A percentile compares a stretch with the other conserved stretches of the same genome.
Conservation (phyloP, 2,888 invertebrate genomes). For the Pollenia labialis region DNA sequence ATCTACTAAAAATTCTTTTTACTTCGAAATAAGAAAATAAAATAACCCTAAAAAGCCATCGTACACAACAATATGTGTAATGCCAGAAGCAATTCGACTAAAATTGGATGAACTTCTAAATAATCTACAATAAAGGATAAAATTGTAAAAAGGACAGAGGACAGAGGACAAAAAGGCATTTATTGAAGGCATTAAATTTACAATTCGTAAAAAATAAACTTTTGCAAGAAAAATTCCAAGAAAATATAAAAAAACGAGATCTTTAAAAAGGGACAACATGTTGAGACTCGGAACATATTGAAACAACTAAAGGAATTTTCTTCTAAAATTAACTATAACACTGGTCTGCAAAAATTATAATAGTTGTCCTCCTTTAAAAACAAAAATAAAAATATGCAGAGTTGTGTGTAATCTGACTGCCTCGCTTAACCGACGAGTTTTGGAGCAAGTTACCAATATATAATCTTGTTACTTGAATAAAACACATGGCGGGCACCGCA, state of each 20-base stretch:
- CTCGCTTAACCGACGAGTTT: too few species aligned
- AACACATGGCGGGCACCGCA: too few species aligned
- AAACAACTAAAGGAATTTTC: constrained; percentile 14
- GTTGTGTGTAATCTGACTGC: too few species aligned
- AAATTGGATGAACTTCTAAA: neutral
- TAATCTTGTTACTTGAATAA: too few species aligned
- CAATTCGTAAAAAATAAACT: neutral
- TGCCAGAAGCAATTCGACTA: constrained; percentile 2
- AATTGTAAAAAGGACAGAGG: neutral
- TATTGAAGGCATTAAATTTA: constrained; percentile 39
- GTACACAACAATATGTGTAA: neutral
- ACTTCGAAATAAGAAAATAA: neutral
- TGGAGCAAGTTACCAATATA: too few species aligned
- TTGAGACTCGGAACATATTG: constrained; percentile 42
- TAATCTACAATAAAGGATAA: neutral
- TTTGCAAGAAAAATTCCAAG: neutral
- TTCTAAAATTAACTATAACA: constrained; percentile 1
- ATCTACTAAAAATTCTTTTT: neutral
- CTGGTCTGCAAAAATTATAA: too few species aligned
- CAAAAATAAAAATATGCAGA: too few species aligned
- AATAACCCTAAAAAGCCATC: neutral
- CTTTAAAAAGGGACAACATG: neutral
- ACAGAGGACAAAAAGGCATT: constrained; percentile 29
- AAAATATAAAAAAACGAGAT: neutral
- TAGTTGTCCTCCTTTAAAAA: too few species aligned